Conservation (phyloP, 1,140 invertebrate species). For the Pseudobourletiella spinata region DNA sequence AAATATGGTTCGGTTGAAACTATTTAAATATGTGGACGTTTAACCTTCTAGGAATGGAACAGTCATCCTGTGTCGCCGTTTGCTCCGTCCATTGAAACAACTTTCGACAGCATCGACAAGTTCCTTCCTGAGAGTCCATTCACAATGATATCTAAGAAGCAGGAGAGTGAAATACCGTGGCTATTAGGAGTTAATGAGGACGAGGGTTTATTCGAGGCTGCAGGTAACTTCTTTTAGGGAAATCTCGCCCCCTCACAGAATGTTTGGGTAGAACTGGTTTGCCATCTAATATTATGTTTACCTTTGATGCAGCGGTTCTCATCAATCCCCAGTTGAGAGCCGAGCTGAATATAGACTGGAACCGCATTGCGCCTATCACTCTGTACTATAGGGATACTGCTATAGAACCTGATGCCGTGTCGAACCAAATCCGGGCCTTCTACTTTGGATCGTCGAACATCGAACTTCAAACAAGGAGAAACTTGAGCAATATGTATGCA, state of each 20-base stretch:
- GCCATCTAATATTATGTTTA: neutral
- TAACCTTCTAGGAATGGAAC: neutral
- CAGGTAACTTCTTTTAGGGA: slow-evolving; percentile 5
- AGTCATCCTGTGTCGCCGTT: slow-evolving; percentile 7
- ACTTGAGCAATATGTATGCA: slow-evolving; percentile 28
- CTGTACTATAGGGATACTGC: slow-evolving; percentile 25
- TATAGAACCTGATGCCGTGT: slow-evolving; percentile 30
- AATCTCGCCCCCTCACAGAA: no score
- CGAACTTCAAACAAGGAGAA: slow-evolving; percentile 13
- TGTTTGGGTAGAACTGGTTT: no score
- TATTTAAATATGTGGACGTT: neutral
- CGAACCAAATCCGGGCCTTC: slow-evolving; percentile 32
- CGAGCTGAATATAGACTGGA: slow-evolving; percentile 32
- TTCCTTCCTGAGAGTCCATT: slow-evolving; percentile 26
- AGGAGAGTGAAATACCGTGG: slow-evolving; percentile 27
- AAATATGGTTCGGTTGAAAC: neutral
- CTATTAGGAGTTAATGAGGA: slow-evolving; percentile 22
- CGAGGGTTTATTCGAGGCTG: slow-evolving; percentile 20
- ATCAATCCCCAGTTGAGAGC: slow-evolving; percentile 5
- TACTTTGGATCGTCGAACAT: slow-evolving; percentile 31
- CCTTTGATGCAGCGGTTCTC: slow-evolving; percentile 18
- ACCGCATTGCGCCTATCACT: slow-evolving; percentile 22
- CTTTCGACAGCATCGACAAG: slow-evolving; percentile 6
- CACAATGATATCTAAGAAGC: slow-evolving; percentile 10
- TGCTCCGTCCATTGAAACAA: slow-evolving; percentile 19